Evolutionary conservation across 2,113 vertebrate species (phyloP), one percentile per base, ranked within the genome.

Genomic region (Machaerirhynchus nigripectus): DNA sequence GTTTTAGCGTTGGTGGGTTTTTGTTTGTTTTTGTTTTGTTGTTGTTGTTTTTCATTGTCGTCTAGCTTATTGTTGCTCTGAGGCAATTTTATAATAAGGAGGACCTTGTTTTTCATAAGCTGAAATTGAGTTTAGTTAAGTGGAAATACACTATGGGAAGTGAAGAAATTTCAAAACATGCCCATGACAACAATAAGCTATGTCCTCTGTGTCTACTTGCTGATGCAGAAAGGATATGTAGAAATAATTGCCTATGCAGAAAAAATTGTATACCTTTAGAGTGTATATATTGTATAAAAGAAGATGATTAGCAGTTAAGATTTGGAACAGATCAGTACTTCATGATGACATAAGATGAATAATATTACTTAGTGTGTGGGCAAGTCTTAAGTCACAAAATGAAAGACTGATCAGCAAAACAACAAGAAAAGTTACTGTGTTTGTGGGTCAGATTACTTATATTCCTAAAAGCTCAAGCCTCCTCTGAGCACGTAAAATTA

Each of bases 71-170:
- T 95, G 59, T 73, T 92, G 37, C 23, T 61, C 40, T 74, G 23
- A 80, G 21, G n/a, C 23, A 90, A 13, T 80, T 88, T 81, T 88
- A 63, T 80, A 46, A 88, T 63, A 14, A 30, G 1, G 44, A 90
- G 37, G 18, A 88, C 13, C 26, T 90, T 90, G 31, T 69, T 92
- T 97, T 93, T 91, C 93, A 77, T 77, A 81, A 77, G 42, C 33
- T 90, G 67, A 92, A 94, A 91, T 21, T 59, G 28, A 82, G 33
- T 81, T 47, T 82, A 10, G 4, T 77, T 88, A 75, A 94, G 57
- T 79, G 84, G 44, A 94, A 93, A 74, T 84, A 35, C n/a, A 56
- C 65, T 42, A 68, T 80, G 52, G 55, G 30, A 95, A 93, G 79
- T 47, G 8, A 47, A 93, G 42, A 83, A 40, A 44, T 60, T 84